phyloP scores from a whole-genome alignment of 2,888 invertebrate species.

The Tetheella fluctuosa region DNA sequence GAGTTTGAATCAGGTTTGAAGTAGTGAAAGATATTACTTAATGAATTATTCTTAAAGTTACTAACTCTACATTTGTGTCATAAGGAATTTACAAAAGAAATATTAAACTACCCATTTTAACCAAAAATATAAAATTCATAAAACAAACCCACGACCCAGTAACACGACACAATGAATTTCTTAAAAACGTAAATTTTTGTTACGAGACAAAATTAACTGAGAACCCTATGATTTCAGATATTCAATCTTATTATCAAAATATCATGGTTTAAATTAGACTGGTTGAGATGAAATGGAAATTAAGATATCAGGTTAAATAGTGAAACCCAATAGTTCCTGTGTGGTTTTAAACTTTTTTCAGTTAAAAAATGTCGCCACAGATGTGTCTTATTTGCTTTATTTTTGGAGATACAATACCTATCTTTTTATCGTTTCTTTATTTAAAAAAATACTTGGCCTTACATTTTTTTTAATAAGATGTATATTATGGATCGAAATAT shows the following conservation, averaged over 20 bases:
- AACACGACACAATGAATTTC: slow-evolving; percentile 52
- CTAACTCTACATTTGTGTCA: neutral
- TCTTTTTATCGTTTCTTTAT: slow-evolving; percentile 17
- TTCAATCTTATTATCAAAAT: slow-evolving; percentile 16
- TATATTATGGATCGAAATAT: too few species aligned
- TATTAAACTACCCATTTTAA: slow-evolving; percentile 25
- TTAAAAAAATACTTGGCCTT: slow-evolving; percentile 11
- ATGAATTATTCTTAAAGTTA: neutral
- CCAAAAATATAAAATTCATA: slow-evolving; percentile 36
- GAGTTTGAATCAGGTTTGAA: too few species aligned
- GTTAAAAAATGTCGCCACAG: slow-evolving; percentile 43
- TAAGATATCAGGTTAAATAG: slow-evolving; percentile 58
- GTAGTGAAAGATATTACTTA: too few species aligned
- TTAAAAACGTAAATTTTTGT: slow-evolving; percentile 54
- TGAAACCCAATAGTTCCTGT: slow-evolving; percentile 63
- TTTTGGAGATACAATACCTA: slow-evolving; percentile 17
- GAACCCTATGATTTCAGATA: slow-evolving; percentile 14
- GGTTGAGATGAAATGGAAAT: slow-evolving; percentile 35
- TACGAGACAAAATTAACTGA: slow-evolving; percentile 41
- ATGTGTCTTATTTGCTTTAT: slow-evolving; percentile 39
- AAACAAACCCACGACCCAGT: slow-evolving; percentile 38
- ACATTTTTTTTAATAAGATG: neutral
- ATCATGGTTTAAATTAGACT: slow-evolving; percentile 33
- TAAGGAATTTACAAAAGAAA: neutral
- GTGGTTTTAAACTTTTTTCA: slow-evolving; percentile 49